These are phyloP conservation scores for Psephotus haematonotus DNA, from an alignment of 2,113 vertebrate species.

Conservation along the genomic window DNA sequence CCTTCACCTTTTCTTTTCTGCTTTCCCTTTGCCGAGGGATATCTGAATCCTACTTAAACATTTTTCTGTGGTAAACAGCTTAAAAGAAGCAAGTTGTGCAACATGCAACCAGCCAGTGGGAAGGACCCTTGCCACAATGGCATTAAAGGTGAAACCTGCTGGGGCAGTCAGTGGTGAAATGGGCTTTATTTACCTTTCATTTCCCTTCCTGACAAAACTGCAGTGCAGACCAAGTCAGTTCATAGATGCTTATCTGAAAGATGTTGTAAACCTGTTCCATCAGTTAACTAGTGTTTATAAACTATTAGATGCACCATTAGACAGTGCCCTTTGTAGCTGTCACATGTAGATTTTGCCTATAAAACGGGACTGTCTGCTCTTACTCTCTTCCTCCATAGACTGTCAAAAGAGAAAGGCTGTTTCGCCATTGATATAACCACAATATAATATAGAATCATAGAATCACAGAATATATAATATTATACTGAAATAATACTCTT, in stretches of 20 bases:
- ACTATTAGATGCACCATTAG: background rate
- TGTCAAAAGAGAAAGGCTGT: background rate
- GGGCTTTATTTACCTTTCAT: background rate
- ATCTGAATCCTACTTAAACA: conserved; percentile 52
- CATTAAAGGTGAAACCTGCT: background rate
- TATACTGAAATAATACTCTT: background rate
- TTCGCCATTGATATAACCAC: background rate
- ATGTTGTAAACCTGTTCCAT: background rate
- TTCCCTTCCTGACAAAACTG: background rate
- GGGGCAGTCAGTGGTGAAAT: background rate
- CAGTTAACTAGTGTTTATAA: background rate
- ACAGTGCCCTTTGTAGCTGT: background rate
- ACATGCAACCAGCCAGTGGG: background rate
- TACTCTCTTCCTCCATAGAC: background rate
- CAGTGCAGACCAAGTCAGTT: no score
- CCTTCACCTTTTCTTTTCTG: background rate
- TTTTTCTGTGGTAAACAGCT: conserved; percentile 32
- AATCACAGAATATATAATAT: no score
- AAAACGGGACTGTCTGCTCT: rapidly evolving
- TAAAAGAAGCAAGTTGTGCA: background rate
- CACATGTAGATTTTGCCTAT: background rate
- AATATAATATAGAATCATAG: no score
- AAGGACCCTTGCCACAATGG: background rate
- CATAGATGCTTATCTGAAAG: background rate
- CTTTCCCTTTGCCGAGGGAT: conserved; percentile 38